Evolutionary conservation across 2,888 invertebrate species (phyloP).

Genomic region (Coronaproctus castanopsis): DNA sequence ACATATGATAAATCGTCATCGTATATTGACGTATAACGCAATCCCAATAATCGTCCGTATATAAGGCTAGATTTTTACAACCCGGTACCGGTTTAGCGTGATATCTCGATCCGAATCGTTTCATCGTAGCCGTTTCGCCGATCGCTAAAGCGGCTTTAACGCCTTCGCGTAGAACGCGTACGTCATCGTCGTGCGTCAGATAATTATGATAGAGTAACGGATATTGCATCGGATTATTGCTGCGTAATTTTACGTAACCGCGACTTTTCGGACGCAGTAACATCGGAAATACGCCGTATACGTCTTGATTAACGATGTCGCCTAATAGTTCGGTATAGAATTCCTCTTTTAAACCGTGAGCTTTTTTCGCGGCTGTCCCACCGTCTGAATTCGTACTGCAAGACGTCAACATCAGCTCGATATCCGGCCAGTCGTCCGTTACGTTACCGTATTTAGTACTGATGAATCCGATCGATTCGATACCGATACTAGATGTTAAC

Average conservation of each 20-base stretch:
- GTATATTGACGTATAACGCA: conserved; percentile 65
- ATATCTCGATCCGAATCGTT: conserved; percentile 54
- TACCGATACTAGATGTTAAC: conserved; percentile 62
- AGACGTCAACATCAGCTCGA: conserved; percentile 74
- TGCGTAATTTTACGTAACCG: conserved; percentile 52
- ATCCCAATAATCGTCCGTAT: conserved; percentile 72
- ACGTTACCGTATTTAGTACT: conserved; percentile 72
- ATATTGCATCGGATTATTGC: conserved; percentile 46
- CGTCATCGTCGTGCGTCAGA: conserved; percentile 65
- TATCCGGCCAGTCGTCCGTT: conserved; percentile 76
- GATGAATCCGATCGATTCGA: conserved; percentile 74
- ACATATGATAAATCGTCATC: conserved; percentile 70
- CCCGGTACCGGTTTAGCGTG: conserved; percentile 56
- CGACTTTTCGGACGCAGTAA: conserved; percentile 70
- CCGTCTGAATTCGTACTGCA: conserved; percentile 64
- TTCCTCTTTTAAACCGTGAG: conserved; percentile 60
- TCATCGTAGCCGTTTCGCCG: conserved; percentile 30
- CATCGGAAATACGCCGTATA: conserved; percentile 70
- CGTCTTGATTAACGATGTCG: conserved; percentile 49
- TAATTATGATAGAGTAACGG: conserved; percentile 84
- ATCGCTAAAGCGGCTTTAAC: conserved; percentile 66
- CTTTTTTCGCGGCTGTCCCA: conserved; percentile 47
- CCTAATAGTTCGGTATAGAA: conserved; percentile 57
- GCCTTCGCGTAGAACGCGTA: conserved; percentile 61
- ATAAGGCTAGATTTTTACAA: conserved; percentile 54